Evolutionary conservation across 2,797 vertebrate species (phyloP), one percentile per base, ranked within the genome.

Genomic region (Erithacus rubecula): DNA sequence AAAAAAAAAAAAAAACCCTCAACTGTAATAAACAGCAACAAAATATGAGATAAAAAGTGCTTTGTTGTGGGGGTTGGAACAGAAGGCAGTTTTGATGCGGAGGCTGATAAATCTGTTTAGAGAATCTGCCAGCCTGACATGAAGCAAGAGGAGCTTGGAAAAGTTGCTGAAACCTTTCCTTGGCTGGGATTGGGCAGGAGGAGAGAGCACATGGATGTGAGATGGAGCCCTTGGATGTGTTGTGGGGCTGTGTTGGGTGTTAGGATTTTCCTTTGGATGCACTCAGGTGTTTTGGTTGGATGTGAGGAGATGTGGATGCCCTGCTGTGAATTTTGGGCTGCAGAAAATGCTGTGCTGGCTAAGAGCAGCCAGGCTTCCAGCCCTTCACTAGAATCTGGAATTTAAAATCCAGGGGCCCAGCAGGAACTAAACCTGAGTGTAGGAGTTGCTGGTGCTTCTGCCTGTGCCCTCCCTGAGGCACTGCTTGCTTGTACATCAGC

Each of bases 21-120:
- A 72, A 27, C 36, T 94, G 39, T 74, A 91, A 94, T 76, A 88
- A 94, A 86, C 77, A 91, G 69, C 88, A 47, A 23, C 63, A 59
- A 62, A 92, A 90, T 34, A 85, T 32, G 79, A 78, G 87, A 43
- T 91, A 74, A 63, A 76, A 94, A 81, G 22, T 41, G 92, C 84
- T 85, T 95, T 94, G 62, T 87, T 91, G 91, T 92, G 93, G 78
- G 81, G 80, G 94, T 67, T 92, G 94, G 89, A 96, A 88, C 93
- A 94, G 93, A 87, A 96, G 96, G 96, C 92, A 91, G 46, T 49
- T 94, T 77, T 84, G 87, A 49, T 95, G 87, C 74, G 87, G 94
- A 92, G 94, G 94, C 90, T 93, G 95, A 91, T 72, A 96, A 94
- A 93, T 96, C 94, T 96, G 95, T 93, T 96, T 91, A 89, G 84